Conservation (phyloP, 2,113 vertebrate species). For the Antechinus flavipes region DNA sequence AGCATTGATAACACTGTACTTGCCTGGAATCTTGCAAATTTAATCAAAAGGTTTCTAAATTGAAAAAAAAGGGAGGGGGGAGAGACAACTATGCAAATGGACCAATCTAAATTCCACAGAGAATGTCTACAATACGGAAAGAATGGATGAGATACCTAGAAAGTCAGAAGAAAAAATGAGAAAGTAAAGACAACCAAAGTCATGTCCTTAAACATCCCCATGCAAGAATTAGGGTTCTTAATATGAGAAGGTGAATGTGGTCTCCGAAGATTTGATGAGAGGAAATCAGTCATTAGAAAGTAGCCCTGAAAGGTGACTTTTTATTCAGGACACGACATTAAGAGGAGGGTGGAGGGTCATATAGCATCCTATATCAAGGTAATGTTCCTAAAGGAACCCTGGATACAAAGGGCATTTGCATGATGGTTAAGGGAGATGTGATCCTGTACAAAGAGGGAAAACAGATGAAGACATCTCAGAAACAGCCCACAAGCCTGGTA, state of each 20-base stretch:
- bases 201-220: neutral
- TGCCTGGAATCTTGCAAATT: neutral
- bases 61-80: neutral
- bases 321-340: neutral
- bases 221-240: neutral
- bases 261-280: neutral
- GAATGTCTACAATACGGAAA: neutral
- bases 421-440: neutral
- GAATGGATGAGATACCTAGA: neutral
- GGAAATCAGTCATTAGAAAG: neutral
- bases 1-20: neutral
- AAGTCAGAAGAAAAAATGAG: neutral
- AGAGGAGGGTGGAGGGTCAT: neutral
- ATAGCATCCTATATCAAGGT: neutral
- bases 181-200: neutral
- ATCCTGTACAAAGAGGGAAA: neutral
- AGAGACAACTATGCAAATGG: neutral
- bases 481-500: neutral
- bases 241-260: neutral
- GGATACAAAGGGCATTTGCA: neutral
- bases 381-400: neutral
- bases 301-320: neutral
- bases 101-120: neutral
- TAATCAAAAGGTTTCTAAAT: neutral
- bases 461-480: neutral